Percentiles rank a stretch among this genome's conserved stretches.
phyloP scores from a whole-genome alignment of 2,888 invertebrate genomes.

The Laspeyria flexula region DNA sequence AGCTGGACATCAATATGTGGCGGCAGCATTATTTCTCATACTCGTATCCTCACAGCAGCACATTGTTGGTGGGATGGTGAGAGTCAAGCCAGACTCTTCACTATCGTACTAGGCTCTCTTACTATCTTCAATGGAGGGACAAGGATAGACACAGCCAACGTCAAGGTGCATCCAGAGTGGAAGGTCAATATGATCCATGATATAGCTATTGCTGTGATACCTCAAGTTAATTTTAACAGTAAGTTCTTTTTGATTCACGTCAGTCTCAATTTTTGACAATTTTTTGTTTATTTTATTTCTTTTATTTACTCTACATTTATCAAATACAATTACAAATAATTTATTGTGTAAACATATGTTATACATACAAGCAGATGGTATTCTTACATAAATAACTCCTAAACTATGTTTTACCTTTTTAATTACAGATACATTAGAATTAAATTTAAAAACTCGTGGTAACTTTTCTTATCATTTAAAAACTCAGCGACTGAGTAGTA shows the following conservation, averaged over 20 bases:
- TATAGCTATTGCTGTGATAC: slow-evolving; percentile 66
- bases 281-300: too few species aligned
- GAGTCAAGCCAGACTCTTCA: slow-evolving; percentile 63
- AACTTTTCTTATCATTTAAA: too few species aligned
- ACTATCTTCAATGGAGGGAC: slow-evolving; percentile 73
- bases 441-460: too few species aligned
- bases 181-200: slow-evolving; percentile 61
- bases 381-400: too few species aligned
- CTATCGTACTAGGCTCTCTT: slow-evolving; percentile 70
- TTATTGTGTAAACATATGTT: too few species aligned
- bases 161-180: slow-evolving; percentile 66
- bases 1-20: slow-evolving; percentile 73
- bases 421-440: too few species aligned
- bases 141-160: slow-evolving; percentile 57
- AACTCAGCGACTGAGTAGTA: too few species aligned
- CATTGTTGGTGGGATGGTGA: slow-evolving; percentile 79
- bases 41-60: slow-evolving; percentile 70
- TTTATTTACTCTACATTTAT: too few species aligned
- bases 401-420: too few species aligned
- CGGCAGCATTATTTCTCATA: slow-evolving; percentile 68
- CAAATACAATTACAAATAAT: too few species aligned
- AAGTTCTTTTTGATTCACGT: slow-evolving; percentile 51
- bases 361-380: too few species aligned
- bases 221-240: slow-evolving; percentile 60
- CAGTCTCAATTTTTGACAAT: too few species aligned